Base-by-base conservation (phyloP, 2,797 vertebrate species). In the Scarus forsteni region DNA sequence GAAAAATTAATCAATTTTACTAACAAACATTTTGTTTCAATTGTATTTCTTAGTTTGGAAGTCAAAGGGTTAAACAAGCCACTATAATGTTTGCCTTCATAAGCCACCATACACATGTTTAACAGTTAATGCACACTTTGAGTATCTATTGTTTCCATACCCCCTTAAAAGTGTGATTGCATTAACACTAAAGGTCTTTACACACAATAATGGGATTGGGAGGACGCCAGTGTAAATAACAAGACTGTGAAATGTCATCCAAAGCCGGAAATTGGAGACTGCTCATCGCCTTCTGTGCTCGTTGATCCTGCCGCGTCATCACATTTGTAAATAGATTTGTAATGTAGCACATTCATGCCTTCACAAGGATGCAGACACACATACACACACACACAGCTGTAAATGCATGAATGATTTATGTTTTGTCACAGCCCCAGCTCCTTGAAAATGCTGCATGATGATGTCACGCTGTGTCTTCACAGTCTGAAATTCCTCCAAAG, bases 381-480 rank as follows among this genome's bases (percentile, higher is more conserved):
- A 57, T 52, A 77, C 42, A 58, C 36, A 57, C 42, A 36, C 58
- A 46, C 49, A 38, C 57, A 67, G 74, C 52, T 79, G 63, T 56
- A 66, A 27, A 6, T 11, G 44, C 27, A 59, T 85, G 66, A 84
- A 72, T 83, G 62, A 80, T 70, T 83, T 62, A 81, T 72, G 59
- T 75, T 66, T 70, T 81, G 78, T 54, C 60, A 50, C 46, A 46
- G 49, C 66, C 65, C 62, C 69, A 69, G 70, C 56, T 68, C 51
- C 44, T 52, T 74, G 39, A 63, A 82, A 77, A 39, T 66, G 71
- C 73, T 77, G 71, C 72, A 64, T 63, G 71, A 70, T 80, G 60
- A 75, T 63, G 70, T 84, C 64, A 71, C 44, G 3, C 38, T 43
- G 42, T 14, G 44, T 57, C 10, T 53, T 74, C 61, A 49, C 16